Evolutionary conservation across 2,113 vertebrate genomes (phyloP).

Genomic region (Polypterus bichir): DNA sequence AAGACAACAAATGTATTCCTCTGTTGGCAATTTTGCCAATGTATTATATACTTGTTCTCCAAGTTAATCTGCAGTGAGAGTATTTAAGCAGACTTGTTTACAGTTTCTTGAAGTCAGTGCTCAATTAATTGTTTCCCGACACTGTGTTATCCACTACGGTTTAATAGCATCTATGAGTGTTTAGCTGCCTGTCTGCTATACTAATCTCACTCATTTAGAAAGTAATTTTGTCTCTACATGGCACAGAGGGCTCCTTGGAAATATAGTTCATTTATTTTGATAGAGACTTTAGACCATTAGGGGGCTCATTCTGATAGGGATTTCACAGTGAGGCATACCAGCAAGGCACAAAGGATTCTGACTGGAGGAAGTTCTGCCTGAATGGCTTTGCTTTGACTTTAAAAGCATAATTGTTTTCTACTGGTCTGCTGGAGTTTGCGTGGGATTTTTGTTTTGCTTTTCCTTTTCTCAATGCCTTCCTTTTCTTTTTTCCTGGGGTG

Average conservation of each 20-base stretch:
- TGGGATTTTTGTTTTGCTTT: neutral
- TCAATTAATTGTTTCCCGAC: slow-evolving; percentile 1
- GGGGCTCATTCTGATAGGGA: slow-evolving; percentile 47
- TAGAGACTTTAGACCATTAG: slow-evolving; percentile 41
- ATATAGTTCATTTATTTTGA: slow-evolving; percentile 17
- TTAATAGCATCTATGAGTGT: neutral
- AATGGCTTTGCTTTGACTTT: slow-evolving; percentile 4
- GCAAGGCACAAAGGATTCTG: slow-evolving; percentile 5
- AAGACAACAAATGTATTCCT: too few species aligned
- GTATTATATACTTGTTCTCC: too few species aligned
- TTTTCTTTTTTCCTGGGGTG: slow-evolving; percentile 16
- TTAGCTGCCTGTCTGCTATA: slow-evolving; percentile 8
- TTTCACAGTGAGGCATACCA: slow-evolving; percentile 18
- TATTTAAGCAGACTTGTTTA: slow-evolving; percentile 2
- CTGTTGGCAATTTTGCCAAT: too few species aligned
- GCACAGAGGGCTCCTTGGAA: slow-evolving; percentile 12
- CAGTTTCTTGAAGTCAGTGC: neutral
- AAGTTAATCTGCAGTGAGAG: too few species aligned
- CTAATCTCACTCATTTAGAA: slow-evolving; percentile 6
- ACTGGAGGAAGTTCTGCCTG: slow-evolving; percentile 7
- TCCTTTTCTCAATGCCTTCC: slow-evolving; percentile 3
- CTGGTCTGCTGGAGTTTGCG: neutral
- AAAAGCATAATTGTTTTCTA: slow-evolving; percentile 11
- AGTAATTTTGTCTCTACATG: slow-evolving; percentile 12
- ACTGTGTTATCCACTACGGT: slow-evolving; percentile 2